Percentiles rank a stretch among this genome's conserved stretches.
phyloP scores from a whole-genome alignment of 1,140 invertebrate genomes.

The Musca vetustissima region DNA sequence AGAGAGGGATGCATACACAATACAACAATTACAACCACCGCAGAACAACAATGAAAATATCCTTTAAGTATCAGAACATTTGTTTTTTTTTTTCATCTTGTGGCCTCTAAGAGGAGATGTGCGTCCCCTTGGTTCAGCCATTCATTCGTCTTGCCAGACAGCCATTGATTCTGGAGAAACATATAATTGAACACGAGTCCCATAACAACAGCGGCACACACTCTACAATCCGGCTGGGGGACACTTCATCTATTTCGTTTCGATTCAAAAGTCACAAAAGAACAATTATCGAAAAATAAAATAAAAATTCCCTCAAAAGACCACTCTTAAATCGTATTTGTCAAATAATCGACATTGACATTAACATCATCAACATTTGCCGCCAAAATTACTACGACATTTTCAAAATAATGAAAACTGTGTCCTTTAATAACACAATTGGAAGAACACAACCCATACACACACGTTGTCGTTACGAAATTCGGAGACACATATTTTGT shows the following conservation, averaged over 20 bases:
- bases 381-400: conserved; percentile 11
- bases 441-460: too few species aligned
- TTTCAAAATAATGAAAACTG: neutral
- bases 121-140: neutral
- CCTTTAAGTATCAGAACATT: too few species aligned
- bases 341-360: neutral
- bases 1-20: neutral
- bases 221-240: neutral
- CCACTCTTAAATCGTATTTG: neutral
- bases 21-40: neutral
- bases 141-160: neutral
- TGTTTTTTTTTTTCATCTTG: too few species aligned
- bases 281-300: conserved; percentile 20
- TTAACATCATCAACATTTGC: conserved; percentile 1
- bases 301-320: conserved; percentile 10
- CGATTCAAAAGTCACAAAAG: conserved; percentile 16
- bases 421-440: too few species aligned
- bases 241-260: neutral
- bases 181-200: conserved; percentile 14
- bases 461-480: too few species aligned
- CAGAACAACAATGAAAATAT: neutral
- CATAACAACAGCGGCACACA: too few species aligned
- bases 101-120: neutral
- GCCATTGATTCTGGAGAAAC: neutral
- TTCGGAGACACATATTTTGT: too few species aligned